phyloP scores from a whole-genome alignment of 2,113 vertebrate species.

The Mungos mungo region DNA sequence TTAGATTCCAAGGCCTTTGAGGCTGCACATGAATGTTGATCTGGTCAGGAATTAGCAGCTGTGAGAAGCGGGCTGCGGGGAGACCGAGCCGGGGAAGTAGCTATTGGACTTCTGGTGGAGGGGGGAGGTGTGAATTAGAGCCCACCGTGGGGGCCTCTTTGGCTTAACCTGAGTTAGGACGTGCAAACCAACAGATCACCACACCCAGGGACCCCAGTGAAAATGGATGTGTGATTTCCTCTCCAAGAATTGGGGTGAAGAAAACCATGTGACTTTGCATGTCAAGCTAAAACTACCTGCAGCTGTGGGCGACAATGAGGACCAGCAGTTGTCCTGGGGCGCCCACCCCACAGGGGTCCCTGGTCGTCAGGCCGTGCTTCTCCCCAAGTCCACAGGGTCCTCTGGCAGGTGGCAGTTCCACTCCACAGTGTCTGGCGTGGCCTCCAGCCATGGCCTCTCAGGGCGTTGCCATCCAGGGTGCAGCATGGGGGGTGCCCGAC shows the following conservation, averaged over 20 bases:
- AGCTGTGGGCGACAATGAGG: fast-evolving
- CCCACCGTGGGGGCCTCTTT: not conserved
- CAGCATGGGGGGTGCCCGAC: not conserved
- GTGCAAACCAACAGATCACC: fast-evolving
- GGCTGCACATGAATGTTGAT: fast-evolving
- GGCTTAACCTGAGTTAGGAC: not conserved
- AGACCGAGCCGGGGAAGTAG: fast-evolving
- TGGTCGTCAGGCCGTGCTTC: not conserved
- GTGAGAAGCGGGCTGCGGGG: not conserved
- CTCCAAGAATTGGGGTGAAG: not conserved
- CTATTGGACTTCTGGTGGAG: not conserved
- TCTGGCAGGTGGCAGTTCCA: not conserved
- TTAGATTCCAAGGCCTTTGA: not conserved
- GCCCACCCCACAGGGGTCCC: fast-evolving
- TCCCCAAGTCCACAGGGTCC: not conserved
- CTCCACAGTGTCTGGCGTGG: fast-evolving
- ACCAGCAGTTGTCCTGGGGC: not conserved
- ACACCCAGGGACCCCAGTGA: not conserved
- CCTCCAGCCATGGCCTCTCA: not conserved
- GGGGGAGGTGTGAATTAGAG: not conserved
- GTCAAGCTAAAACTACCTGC: not conserved
- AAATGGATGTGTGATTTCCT: not conserved
- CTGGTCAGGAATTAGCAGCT: not conserved
- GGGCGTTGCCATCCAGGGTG: too few relatives aligned
- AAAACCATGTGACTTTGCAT: not conserved